These are phyloP conservation scores for Lydus trimaculatus DNA, from an alignment of 2,888 invertebrate genomes.

Conservation along the genomic window DNA sequence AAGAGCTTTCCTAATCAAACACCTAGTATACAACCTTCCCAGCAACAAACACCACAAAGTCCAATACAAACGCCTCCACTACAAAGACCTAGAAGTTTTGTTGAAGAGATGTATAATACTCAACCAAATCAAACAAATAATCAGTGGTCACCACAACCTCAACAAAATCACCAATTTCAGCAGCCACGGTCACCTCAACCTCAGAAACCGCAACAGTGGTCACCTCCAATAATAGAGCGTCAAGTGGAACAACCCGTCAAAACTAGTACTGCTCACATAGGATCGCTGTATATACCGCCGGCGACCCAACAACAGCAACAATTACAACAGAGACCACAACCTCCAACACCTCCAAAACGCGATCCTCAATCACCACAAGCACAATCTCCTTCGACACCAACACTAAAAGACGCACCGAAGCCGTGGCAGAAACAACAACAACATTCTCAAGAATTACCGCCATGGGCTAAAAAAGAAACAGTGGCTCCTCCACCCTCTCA, in stretches of 20 bases:
- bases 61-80: not conserved
- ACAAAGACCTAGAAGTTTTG: not conserved
- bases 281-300: slow-evolving; percentile 66
- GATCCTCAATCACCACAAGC: slow-evolving; percentile 45
- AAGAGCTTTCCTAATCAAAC: not conserved
- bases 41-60: slow-evolving; percentile 14
- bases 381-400: slow-evolving; percentile 59
- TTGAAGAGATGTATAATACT: not conserved
- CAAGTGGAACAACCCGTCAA: slow-evolving; percentile 38
- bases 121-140: not conserved
- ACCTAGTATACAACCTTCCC: slow-evolving; percentile 2
- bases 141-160: slow-evolving; percentile 6
- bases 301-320: slow-evolving; percentile 45
- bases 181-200: slow-evolving; percentile 33
- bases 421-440: slow-evolving; percentile 65
- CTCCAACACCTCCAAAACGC: slow-evolving; percentile 45
- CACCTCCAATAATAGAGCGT: slow-evolving; percentile 45
- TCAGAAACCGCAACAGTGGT: slow-evolving; percentile 28
- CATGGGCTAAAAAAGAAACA: slow-evolving; percentile 60
- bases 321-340: slow-evolving; percentile 38
- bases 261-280: slow-evolving; percentile 57
- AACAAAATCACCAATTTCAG: too few relatives aligned
- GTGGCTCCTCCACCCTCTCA: slow-evolving; percentile 19
- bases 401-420: slow-evolving; percentile 66
- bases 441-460: slow-evolving; percentile 60